Base-by-base conservation (phyloP, 30 jellyfish, hydroid and myxozoan species). In the Pelagia noctiluca region DNA sequence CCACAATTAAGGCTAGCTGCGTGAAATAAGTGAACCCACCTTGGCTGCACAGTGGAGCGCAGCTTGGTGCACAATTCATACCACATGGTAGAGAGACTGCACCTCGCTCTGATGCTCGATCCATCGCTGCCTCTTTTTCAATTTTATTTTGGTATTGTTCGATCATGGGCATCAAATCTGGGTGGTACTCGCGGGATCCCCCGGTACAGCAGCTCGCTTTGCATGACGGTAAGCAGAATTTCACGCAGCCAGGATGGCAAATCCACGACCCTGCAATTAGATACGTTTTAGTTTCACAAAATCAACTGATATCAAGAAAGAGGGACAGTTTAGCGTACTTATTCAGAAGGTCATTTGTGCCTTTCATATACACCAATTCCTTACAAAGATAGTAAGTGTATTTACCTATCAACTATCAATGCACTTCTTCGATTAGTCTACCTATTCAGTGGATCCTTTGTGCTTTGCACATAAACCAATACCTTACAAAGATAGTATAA, bases 231-330 rank as follows among this genome's bases (percentile, higher is more conserved):
- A 92, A 48, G 79, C 98, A 92, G 65, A 87, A 92, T 46, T 78
- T 92, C 54, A 78, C 72, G 65, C 98, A 92, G 2, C 98, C 98
- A 5, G 97, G 97, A 70, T 92, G 98, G 48, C 98, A 92, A 11
- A 86, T 73, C 98, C 98, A 92, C 3, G 98, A 90, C 38, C 97
- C 98, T 92, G 35, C 0, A 48, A 63, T 25, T n/a, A n/a, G n/a
- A n/a, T n/a, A n/a, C n/a, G n/a, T n/a, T n/a, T n/a, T n/a, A n/a
- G n/a, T n/a, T n/a, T n/a, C n/a, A n/a, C n/a, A n/a, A n/a, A n/a
- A n/a, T n/a, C n/a, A n/a, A n/a, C n/a, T n/a, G n/a, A n/a, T n/a
- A n/a, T n/a, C n/a, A n/a, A n/a, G n/a, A n/a, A n/a, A n/a, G n/a
- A n/a, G n/a, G n/a, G n/a, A n/a, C n/a, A n/a, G n/a, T n/a, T n/a